phyloP scores from a whole-genome alignment of 2,797 vertebrate genomes.

The Xyrichtys novacula region DNA sequence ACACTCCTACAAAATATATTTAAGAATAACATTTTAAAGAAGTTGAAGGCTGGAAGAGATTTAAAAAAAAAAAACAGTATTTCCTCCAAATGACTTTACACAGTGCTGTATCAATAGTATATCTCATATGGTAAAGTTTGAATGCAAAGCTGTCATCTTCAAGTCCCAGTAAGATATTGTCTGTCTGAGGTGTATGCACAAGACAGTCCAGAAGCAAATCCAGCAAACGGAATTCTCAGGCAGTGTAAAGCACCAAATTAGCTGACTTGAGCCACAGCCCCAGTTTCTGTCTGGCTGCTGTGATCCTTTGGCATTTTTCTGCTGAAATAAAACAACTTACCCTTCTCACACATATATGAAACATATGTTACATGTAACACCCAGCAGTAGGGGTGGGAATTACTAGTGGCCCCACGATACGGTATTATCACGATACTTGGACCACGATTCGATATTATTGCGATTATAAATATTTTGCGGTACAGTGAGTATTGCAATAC shows the following conservation, averaged over 20 bases:
- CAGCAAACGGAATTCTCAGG: background rate
- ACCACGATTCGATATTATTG: no score
- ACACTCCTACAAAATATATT: background rate
- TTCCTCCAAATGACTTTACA: background rate
- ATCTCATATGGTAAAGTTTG: background rate
- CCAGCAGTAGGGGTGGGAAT: no score
- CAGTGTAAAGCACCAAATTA: background rate
- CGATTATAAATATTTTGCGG: no score
- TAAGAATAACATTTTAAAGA: background rate
- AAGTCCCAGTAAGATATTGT: background rate
- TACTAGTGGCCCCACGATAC: no score
- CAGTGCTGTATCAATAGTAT: background rate
- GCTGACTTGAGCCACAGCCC: background rate
- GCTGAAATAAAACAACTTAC: background rate
- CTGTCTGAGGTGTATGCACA: background rate
- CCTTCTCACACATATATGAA: background rate
- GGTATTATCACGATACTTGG: no score
- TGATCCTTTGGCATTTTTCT: background rate
- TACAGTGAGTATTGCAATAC: no score
- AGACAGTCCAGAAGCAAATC: background rate
- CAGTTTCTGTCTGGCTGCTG: background rate
- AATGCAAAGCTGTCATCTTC: background rate
- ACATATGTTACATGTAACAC: background rate
- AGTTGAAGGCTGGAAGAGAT: background rate
- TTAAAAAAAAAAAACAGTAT: background rate